Evolutionary conservation across 2,797 vertebrate genomes (phyloP).

Genomic region (Sebastes taczanowskii): DNA sequence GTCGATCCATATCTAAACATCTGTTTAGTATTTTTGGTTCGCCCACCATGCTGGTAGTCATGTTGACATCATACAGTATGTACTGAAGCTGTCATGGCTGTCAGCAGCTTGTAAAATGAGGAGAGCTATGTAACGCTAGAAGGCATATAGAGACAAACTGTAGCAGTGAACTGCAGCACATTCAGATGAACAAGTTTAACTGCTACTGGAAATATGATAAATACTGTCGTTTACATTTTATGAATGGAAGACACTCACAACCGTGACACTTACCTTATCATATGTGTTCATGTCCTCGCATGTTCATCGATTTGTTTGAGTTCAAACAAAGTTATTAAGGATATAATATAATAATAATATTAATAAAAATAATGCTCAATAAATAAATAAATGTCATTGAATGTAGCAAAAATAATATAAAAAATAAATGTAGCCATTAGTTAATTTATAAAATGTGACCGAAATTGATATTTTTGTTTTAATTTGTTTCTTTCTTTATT

Average conservation of each 20-base stretch:
- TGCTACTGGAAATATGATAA: neutral
- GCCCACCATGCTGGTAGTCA: neutral
- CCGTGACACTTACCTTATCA: neutral
- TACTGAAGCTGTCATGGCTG: neutral
- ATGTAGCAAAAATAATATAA: no score
- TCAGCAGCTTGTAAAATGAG: conserved; percentile 3
- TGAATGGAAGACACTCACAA: neutral
- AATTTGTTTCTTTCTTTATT: no score
- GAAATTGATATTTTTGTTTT: no score
- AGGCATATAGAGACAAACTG: neutral
- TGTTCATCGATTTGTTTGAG: neutral
- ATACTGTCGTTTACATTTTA: neutral
- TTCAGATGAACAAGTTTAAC: neutral
- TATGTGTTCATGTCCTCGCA: neutral
- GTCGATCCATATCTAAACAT: conserved; percentile 5
- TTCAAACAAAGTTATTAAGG: neutral
- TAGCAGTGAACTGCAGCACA: neutral
- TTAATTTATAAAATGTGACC: no score
- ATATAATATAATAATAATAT: neutral
- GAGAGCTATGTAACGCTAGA: neutral
- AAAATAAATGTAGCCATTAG: no score
- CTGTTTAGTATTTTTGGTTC: conserved; percentile 8
- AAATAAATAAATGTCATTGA: no score
- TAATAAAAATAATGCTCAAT: no score
- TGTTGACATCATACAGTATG: neutral